A percentile compares a stretch with the other conserved stretches of the same genome.
Evolutionary conservation across 1,140 invertebrate species (phyloP).

Genomic region (Panagrolaimus sp.): DNA sequence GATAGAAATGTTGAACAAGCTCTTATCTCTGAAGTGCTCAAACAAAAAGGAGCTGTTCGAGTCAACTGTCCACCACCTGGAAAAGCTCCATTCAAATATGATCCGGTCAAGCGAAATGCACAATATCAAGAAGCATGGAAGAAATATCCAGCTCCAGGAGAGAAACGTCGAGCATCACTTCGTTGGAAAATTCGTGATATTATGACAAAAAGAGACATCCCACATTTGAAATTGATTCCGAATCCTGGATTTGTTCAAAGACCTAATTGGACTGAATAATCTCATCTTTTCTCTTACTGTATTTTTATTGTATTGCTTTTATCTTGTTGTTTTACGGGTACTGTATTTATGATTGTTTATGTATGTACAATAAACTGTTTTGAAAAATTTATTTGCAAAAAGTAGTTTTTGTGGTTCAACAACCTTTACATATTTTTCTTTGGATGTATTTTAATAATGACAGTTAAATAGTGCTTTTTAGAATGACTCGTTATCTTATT

Average conservation of each 20-base stretch:
- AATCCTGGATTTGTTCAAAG: background rate
- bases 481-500: conserved; percentile 25
- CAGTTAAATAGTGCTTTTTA: background rate
- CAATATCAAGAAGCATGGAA: conserved; percentile 35
- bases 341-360: too few relatives aligned
- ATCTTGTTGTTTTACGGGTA: too few relatives aligned
- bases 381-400: too few relatives aligned
- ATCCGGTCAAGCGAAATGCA: conserved; percentile 30
- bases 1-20: background rate
- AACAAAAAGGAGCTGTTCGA: background rate
- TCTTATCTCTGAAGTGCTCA: background rate
- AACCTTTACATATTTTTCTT: background rate
- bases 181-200: conserved; percentile 41
- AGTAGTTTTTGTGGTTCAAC: too few relatives aligned
- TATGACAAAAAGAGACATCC: conserved; percentile 25
- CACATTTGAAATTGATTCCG: background rate
- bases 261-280: background rate
- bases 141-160: conserved; percentile 36
- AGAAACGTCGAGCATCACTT: conserved; percentile 32
- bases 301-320: conserved; percentile 3
- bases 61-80: conserved; percentile 31
- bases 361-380: too few relatives aligned
- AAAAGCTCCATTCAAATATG: conserved; percentile 39
- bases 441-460: background rate
- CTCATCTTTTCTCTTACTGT: background rate